Evolutionary conservation across 2,888 invertebrate species (phyloP).

Genomic region (Leptodirus hochenwartii): DNA sequence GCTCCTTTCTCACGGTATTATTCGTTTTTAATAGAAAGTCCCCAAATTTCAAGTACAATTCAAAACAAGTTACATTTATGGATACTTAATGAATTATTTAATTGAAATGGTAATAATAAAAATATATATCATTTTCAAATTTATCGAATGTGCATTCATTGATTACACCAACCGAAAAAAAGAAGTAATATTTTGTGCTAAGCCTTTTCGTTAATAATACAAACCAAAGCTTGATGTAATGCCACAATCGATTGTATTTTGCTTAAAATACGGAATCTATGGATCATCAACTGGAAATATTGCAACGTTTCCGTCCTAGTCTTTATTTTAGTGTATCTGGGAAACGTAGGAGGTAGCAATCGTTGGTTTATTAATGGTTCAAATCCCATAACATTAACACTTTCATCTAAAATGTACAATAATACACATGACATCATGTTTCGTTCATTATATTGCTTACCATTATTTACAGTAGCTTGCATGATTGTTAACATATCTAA

Average conservation of each 20-base stretch:
- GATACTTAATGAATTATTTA: neutral
- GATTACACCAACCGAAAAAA: constrained; percentile 2
- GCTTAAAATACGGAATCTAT: constrained; percentile 61
- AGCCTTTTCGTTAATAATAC: constrained; percentile 13
- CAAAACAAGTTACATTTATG: too few relatives aligned
- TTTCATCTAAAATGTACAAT: constrained; percentile 33
- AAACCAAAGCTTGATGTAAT: constrained; percentile 68
- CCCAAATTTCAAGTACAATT: too few relatives aligned
- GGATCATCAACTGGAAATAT: constrained; percentile 69
- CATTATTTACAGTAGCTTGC: constrained; percentile 51
- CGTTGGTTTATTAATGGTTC: constrained; percentile 93
- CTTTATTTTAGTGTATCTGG: constrained; percentile 85
- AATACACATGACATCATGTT: too few relatives aligned
- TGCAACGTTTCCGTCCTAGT: constrained; percentile 58
- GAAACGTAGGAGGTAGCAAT: constrained; percentile 93
- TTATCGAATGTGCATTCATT: neutral
- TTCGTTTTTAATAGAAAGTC: too few relatives aligned
- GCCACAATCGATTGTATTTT: constrained; percentile 61
- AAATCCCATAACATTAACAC: constrained; percentile 77
- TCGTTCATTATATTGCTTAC: too few relatives aligned
- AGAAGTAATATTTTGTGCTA: neutral
- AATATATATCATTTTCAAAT: neutral
- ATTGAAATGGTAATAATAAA: constrained; percentile 6
- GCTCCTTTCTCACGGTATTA: too few relatives aligned
- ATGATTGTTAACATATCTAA: constrained; percentile 68